Conservation (phyloP, 1,140 invertebrate species). For the Heliothis virescens region DNA sequence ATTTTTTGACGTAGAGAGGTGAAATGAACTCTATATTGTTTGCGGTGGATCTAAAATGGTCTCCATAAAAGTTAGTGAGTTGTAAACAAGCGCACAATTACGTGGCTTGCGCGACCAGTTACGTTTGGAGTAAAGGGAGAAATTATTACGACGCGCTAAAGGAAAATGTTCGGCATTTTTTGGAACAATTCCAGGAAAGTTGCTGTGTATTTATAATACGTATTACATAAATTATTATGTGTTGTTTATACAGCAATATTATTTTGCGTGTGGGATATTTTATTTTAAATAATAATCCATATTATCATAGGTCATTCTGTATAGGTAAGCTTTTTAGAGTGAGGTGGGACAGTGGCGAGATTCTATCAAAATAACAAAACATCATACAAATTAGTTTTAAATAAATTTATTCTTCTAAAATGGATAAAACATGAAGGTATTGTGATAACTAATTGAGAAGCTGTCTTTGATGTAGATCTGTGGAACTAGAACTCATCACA, state of each 20-base stretch:
- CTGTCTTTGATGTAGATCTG: neutral
- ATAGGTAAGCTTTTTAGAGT: too few species aligned
- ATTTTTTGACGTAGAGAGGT: slow-evolving; percentile 7
- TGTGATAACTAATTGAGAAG: slow-evolving; percentile 30
- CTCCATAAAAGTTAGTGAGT: slow-evolving; percentile 16
- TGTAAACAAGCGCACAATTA: slow-evolving; percentile 33
- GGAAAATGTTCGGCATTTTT: slow-evolving; percentile 34
- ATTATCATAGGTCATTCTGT: too few species aligned
- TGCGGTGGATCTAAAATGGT: slow-evolving; percentile 3
- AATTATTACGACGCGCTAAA: slow-evolving; percentile 10
- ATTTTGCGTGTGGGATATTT: neutral
- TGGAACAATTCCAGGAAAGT: slow-evolving; percentile 29
- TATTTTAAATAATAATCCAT: neutral
- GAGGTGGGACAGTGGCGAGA: neutral
- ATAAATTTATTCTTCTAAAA: slow-evolving; percentile 39
- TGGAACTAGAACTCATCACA: neutral
- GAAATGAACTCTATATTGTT: slow-evolving; percentile 32
- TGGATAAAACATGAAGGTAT: slow-evolving; percentile 14
- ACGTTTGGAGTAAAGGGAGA: slow-evolving; percentile 23
- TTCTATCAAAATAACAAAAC: slow-evolving; percentile 7
- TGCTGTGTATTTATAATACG: slow-evolving; percentile 10
- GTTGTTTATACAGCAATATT: slow-evolving; percentile 4
- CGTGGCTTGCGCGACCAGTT: slow-evolving; percentile 4
- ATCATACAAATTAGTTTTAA: slow-evolving; percentile 21
- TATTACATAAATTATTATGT: slow-evolving; percentile 33